A percentile compares a stretch with the other conserved stretches of the same genome.
Evolutionary conservation across 2,797 vertebrate genomes (phyloP).

Genomic region (Syngnathus acus): DNA sequence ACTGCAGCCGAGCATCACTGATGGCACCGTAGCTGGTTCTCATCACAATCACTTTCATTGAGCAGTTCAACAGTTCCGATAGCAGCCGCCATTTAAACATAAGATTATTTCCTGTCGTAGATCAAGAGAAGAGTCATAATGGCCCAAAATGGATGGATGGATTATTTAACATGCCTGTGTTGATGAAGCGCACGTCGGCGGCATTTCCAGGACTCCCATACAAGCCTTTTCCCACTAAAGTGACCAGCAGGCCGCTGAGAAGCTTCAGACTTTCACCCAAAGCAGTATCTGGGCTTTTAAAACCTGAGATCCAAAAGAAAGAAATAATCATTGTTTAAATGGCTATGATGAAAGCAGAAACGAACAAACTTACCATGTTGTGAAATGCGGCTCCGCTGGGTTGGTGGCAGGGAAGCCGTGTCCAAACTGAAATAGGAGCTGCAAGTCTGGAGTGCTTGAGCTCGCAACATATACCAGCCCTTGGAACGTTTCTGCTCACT

Average conservation of each 20-base stretch:
- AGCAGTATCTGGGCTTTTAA: conserved; percentile 73
- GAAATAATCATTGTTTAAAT: not conserved
- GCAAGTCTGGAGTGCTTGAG: conserved; percentile 70
- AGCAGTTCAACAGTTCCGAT: conserved; percentile 77
- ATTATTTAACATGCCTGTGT: conserved; percentile 73
- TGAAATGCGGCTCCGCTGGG: conserved; percentile 63
- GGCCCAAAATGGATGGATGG: too few relatives aligned
- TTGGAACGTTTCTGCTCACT: conserved; percentile 73
- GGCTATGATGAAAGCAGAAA: not conserved
- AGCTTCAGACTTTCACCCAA: conserved; percentile 80
- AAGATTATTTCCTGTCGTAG: conserved; percentile 75
- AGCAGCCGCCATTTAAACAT: conserved; percentile 88
- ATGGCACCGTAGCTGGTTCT: conserved; percentile 70
- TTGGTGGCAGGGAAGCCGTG: conserved; percentile 47
- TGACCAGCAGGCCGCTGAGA: conserved; percentile 78
- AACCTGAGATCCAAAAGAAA: conserved; percentile 57
- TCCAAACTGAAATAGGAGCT: conserved; percentile 77
- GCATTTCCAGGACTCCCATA: conserved; percentile 52
- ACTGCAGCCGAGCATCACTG: conserved; percentile 83
- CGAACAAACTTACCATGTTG: conserved; percentile 66
- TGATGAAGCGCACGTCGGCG: conserved; percentile 66
- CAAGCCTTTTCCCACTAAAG: conserved; percentile 75
- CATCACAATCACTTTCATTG: conserved; percentile 69
- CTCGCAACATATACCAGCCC: conserved; percentile 84
- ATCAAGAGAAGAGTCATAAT: not conserved